phyloP scores from a whole-genome alignment of 2,797 vertebrate genomes.

The Decapterus maruadsi region DNA sequence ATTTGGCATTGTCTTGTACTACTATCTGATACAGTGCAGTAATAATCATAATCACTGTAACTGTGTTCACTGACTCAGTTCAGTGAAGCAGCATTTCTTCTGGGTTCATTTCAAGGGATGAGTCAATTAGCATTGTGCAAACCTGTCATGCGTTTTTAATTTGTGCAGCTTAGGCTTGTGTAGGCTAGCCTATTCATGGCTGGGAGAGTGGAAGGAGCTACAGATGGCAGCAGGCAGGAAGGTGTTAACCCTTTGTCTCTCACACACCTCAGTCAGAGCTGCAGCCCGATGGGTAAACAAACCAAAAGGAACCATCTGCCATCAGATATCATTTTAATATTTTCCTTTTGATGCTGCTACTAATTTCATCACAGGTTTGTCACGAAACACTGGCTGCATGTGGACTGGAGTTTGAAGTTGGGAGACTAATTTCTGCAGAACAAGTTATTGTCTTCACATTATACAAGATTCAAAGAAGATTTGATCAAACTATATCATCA shows the following conservation, averaged over 20 bases:
- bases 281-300: conserved; percentile 58
- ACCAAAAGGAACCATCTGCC: conserved; percentile 66
- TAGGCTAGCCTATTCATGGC: conserved; percentile 45
- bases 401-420: conserved; percentile 23
- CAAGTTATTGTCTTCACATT: not conserved
- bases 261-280: conserved; percentile 62
- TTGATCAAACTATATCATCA: not conserved
- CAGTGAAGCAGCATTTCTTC: conserved; percentile 48
- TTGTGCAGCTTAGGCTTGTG: conserved; percentile 48
- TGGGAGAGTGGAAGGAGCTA: conserved; percentile 44
- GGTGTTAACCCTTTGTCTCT: conserved; percentile 75
- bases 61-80: conserved; percentile 54
- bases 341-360: conserved; percentile 44
- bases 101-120: conserved; percentile 57
- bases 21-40: conserved; percentile 14
- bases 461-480: not conserved
- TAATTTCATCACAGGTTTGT: conserved; percentile 8
- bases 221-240: conserved; percentile 74
- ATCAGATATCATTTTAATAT: conserved; percentile 33
- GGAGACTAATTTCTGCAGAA: not conserved
- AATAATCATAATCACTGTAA: conserved; percentile 42
- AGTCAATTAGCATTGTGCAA: conserved; percentile 66
- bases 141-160: conserved; percentile 57
- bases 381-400: not conserved
- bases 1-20: conserved; percentile 20